Base-by-base conservation (phyloP, 2,888 invertebrate species). In the Platycheirus albimanus region DNA sequence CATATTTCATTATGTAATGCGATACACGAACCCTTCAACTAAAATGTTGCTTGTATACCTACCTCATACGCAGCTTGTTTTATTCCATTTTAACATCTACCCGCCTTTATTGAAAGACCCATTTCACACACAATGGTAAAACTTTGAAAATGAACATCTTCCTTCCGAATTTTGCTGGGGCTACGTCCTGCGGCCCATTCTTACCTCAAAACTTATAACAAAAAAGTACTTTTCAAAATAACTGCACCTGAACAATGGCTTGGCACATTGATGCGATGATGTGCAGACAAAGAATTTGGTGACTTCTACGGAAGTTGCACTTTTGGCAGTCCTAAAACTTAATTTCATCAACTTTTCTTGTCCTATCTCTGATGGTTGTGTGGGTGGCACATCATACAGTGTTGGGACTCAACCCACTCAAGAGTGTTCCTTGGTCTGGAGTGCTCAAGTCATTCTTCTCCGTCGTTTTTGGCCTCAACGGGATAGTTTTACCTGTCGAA, bases 401-500 rank as follows among this genome's bases (percentile, higher is more conserved):
- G 24, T n/a, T n/a, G n/a, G 3, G 24, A 6, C 24, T 24, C 38
- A n/a, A 33, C 28, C 20, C 45, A 56, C 17, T n/a, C 2, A 1
- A 11, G 30, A 28, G 19, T 3, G 6, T 24, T 24, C 24, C 24
- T 24, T 4, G 6, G 6, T 4, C 15, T 30, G 28, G n/a, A 52
- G 41, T 54, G 36, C 64, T 58, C 28, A 72, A 79, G 75, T 75
- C 75, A 80, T 80, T 58, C 70, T 64, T 80, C 79, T 74, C 33
- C 36, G 72, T 19, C 64, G 17, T 15, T 24, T 24, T 45, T 49
- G 45, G 45, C 43, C 64, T 69, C 69, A 49, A 17, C 8, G 61
- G 66, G 64, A 69, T 83, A 69, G 67, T 78, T 74, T 69, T 51
- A 83, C 83, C 83, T 83, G 83, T 83, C 78, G 78, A 83, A 83